Evolutionary conservation across 2,797 vertebrate species (phyloP), one percentile per base, ranked within the genome.

Genomic region (Acanthornis magna): DNA sequence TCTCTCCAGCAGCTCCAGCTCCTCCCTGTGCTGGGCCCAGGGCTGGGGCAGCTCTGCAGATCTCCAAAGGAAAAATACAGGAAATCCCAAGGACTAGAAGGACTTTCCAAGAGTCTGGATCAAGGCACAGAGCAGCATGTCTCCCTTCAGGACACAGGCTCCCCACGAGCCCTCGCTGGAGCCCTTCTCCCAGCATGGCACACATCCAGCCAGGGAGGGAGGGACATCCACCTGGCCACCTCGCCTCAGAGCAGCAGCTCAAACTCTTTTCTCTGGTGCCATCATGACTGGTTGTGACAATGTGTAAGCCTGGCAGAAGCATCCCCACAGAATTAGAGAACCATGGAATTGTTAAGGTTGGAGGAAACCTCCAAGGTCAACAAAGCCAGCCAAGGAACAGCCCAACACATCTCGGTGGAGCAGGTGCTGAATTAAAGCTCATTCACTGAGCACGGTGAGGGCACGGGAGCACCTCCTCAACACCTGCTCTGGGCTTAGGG

Each of bases 201-300:
- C 55, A 16, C 18, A 27, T 18, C 45, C 43, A 68, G 2, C 16
- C 26, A 32, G 23, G 27, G 51, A 70, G 8, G 29, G 54, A 88
- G 45, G 29, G 34, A 71, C n/a, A 34, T 32, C 45, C 61, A 48
- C 3, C 32, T 0, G 0, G 5, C 1, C 0, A 0, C 30, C n/a
- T 47, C 36, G 3, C 13, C 26, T 26, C 3, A 3, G 78, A 75
- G 19, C 16, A 10, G 19, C 22, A 34, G 3, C 25, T 36, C 40
- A 38, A 34, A 23, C 14, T 51, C 11, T 73, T 45, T 70, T 48
- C 51, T 82, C 34, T 40, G 18, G 40, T 38, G 47, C 40, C 29
- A 51, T 27, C 30, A 29, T 0, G 6, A 51, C 10, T 62, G 55
- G 7, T 27, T 58, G 47, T 61, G 50, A 29, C 36, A 73, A 36